Percentiles rank a stretch among this genome's conserved stretches.
Conservation (phyloP, 2,113 vertebrate species). For the Capricornis sumatraensis region DNA sequence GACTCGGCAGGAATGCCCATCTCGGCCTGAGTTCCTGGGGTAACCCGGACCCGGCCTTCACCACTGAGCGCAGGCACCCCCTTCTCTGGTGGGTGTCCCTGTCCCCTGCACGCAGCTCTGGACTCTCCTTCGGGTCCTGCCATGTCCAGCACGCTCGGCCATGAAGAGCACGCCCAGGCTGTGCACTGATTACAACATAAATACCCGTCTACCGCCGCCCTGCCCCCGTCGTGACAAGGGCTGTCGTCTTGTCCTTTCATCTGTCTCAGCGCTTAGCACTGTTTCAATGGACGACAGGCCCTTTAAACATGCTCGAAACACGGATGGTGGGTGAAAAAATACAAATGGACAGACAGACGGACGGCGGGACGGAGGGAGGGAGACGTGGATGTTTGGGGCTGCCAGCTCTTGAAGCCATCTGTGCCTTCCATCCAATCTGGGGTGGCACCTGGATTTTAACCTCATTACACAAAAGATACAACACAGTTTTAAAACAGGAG, state of each 20-base stretch:
- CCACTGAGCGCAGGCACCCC: not conserved
- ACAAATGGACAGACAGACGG: not conserved
- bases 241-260: not conserved
- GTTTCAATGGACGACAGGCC: not conserved
- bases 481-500: not conserved
- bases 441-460: not conserved
- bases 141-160: rapidly evolving
- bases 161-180: not conserved
- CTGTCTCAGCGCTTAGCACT: not conserved
- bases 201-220: rapidly evolving
- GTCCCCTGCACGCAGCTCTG: not conserved
- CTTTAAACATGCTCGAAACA: not conserved
- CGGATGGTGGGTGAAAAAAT: not conserved
- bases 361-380: rapidly evolving
- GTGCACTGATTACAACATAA: not conserved
- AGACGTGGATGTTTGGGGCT: rapidly evolving
- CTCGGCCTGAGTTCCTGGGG: not conserved
- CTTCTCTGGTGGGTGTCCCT: not conserved
- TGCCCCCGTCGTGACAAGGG: rapidly evolving
- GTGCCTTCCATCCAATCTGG: not conserved
- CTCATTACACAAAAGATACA: not conserved
- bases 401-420: not conserved
- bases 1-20: not conserved
- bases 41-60: not conserved
- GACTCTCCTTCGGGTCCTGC: not conserved